Conservation (phyloP, 2,888 invertebrate species). For the Drosophila prostipennis region DNA sequence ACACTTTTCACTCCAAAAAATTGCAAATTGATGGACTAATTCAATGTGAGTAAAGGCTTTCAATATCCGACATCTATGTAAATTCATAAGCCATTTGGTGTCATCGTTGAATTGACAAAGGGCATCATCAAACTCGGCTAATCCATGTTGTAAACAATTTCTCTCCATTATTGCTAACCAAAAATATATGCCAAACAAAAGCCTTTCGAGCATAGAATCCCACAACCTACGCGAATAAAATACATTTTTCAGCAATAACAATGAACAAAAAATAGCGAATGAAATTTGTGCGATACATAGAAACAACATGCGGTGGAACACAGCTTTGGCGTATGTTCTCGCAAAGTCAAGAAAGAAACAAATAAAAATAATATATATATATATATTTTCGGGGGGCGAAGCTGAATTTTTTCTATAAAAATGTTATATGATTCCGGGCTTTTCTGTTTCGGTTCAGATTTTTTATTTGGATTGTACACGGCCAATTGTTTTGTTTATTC, state of each 20-base stretch:
- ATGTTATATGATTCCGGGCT: conserved; percentile 26
- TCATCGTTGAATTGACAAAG: conserved; percentile 40
- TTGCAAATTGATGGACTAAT: neutral
- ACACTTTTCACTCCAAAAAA: neutral
- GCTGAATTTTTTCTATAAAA: conserved; percentile 21
- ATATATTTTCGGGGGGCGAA: conserved; percentile 10
- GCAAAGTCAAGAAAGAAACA: conserved; percentile 18
- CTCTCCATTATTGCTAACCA: conserved; percentile 40
- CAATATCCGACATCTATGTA: conserved; percentile 4
- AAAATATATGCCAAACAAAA: conserved; percentile 34
- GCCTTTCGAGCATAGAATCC: neutral
- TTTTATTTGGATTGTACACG: conserved; percentile 29
- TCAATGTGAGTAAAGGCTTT: neutral
- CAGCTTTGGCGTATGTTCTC: conserved; percentile 43
- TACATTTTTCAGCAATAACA: conserved; percentile 31
- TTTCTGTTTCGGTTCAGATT: conserved; percentile 11
- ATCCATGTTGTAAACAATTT: conserved; percentile 54
- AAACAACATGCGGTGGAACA: conserved; percentile 34
- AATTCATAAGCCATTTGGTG: conserved; percentile 26
- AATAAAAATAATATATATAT: neutral
- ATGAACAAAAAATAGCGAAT: conserved; percentile 17
- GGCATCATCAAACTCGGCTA: conserved; percentile 45
- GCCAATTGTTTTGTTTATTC: conserved; percentile 51
- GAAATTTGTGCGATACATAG: conserved; percentile 9
- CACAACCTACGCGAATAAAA: conserved; percentile 40